phyloP scores from a whole-genome alignment of 2,888 invertebrate species.

The Leucania comma region DNA sequence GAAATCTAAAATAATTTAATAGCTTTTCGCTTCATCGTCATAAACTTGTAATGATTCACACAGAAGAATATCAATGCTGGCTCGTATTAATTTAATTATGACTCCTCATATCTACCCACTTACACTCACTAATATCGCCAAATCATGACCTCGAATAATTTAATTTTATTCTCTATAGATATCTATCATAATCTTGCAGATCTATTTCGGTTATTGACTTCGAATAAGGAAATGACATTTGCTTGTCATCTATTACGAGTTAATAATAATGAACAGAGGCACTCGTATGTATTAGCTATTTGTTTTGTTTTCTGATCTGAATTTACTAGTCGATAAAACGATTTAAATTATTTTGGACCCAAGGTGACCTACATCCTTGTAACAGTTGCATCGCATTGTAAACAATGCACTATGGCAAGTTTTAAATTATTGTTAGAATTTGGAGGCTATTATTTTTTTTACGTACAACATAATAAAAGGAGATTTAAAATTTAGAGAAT shows the following conservation, averaged over 20 bases:
- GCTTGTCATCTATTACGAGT: constrained; percentile 65
- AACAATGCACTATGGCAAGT: constrained; percentile 37
- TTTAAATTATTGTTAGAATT: constrained; percentile 48
- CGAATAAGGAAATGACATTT: constrained; percentile 74
- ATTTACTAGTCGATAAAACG: constrained; percentile 62
- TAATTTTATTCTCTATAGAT: constrained; percentile 44
- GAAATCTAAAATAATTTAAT: constrained; percentile 1
- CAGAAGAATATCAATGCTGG: constrained; percentile 1
- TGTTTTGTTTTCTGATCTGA: constrained; percentile 63
- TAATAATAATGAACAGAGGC: constrained; percentile 49
- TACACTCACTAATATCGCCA: constrained; percentile 24
- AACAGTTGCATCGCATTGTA: constrained; percentile 49
- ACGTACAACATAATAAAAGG: constrained; percentile 74
- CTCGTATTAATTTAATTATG: constrained; percentile 19
- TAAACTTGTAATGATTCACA: constrained; percentile 27
- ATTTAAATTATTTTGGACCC: constrained; percentile 65
- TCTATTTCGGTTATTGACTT: constrained; percentile 77
- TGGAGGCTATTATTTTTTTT: constrained; percentile 56
- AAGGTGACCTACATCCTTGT: constrained; percentile 67
- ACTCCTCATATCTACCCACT: constrained; percentile 21
- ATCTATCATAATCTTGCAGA: constrained; percentile 50
- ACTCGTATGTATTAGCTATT: constrained; percentile 52
- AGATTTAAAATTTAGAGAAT: constrained; percentile 88
- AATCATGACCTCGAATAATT: constrained; percentile 41
- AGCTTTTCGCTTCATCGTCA: background rate